Conservation (phyloP, 2,797 vertebrate genomes). For the Lithobates pipiens region DNA sequence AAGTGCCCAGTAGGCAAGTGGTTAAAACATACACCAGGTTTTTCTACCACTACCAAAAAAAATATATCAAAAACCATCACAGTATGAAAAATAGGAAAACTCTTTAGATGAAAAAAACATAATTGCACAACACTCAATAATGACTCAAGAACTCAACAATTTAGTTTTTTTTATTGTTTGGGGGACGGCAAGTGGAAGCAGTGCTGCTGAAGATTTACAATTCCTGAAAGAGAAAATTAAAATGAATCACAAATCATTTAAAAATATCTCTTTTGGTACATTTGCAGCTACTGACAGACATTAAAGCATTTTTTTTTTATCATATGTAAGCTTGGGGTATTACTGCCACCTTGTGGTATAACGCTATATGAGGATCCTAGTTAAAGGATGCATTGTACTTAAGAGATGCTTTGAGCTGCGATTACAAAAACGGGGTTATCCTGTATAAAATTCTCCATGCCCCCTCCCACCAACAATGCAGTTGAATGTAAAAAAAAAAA, state of each 20-base stretch:
- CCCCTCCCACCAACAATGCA: no score
- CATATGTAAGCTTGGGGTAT: neutral
- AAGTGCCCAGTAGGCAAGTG: no score
- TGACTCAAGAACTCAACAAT: neutral
- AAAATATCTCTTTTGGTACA: neutral
- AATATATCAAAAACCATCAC: no score
- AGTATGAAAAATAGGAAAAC: no score
- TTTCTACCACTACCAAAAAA: no score
- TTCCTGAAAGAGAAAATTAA: slow-evolving; percentile 22
- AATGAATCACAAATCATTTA: neutral
- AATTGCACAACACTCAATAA: neutral
- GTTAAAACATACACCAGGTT: no score
- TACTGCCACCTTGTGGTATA: slow-evolving; percentile 29
- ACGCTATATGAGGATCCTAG: neutral
- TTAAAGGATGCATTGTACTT: neutral
- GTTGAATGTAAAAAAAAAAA: no score
- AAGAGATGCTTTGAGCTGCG: no score
- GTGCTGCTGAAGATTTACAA: neutral
- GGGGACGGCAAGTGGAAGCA: neutral
- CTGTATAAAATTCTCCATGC: no score
- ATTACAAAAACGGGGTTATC: no score
- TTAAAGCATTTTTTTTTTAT: neutral
- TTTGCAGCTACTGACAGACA: neutral
- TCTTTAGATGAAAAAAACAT: no score
- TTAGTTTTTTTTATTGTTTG: slow-evolving; percentile 15